Evolutionary conservation across 1,140 invertebrate species (phyloP).

Genomic region (Marisa cornuarietis): DNA sequence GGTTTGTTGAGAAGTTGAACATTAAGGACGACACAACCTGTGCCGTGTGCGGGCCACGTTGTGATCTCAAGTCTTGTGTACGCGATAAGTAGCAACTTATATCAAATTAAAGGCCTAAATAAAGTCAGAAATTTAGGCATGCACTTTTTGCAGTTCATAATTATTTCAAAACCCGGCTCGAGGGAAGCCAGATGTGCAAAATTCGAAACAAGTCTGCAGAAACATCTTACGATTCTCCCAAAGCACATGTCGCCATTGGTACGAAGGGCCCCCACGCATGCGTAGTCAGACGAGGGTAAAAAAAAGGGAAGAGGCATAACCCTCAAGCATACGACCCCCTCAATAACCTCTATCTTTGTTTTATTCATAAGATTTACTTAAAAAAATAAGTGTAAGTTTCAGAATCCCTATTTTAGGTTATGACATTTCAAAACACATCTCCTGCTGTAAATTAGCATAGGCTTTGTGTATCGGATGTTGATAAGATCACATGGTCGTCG

Average conservation of each 20-base stretch:
- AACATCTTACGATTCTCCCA: conserved; percentile 34
- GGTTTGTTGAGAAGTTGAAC: too few species aligned
- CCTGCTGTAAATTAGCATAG: too few species aligned
- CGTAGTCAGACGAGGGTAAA: conserved; percentile 14
- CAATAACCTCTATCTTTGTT: too few species aligned
- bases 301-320: neutral
- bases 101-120: neutral
- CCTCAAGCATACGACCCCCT: too few species aligned
- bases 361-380: too few species aligned
- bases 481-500: too few species aligned
- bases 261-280: conserved; percentile 47
- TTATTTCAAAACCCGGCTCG: neutral
- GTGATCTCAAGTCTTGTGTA: conserved; percentile 6
- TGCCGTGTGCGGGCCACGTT: conserved; percentile 11
- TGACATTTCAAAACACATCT: too few species aligned
- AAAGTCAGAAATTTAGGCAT: neutral
- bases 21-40: too few species aligned
- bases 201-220: conserved; percentile 36
- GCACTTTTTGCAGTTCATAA: neutral
- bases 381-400: too few species aligned
- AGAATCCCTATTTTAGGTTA: too few species aligned
- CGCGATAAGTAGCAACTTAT: neutral
- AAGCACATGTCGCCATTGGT: conserved; percentile 58
- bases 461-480: too few species aligned
- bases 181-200: neutral